Base-by-base conservation (phyloP, 2,888 invertebrate genomes). In the Drosophila meridiana region DNA sequence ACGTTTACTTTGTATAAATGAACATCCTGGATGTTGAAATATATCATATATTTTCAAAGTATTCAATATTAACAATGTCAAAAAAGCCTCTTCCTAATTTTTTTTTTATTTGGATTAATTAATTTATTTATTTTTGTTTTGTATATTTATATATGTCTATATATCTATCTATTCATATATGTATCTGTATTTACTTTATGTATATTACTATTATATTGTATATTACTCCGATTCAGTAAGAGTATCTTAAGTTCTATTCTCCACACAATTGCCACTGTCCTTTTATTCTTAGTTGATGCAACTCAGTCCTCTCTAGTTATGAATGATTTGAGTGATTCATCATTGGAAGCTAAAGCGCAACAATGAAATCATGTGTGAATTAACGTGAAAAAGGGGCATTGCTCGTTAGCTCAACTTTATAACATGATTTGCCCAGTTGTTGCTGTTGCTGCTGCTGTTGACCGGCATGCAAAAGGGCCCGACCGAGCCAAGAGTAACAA, bases 351-450 rank as follows among this genome's bases (percentile, higher is more conserved):
- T 38, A 36, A 52, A 26, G 52, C 53, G 43, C 52, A 68, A 68
- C 60, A 76, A 73, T 66, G 75, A 74, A 80, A 69, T 78, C 69
- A 83, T 65, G 75, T 82, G 81, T 71, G 83, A 80, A 84, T 83
- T 86, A 83, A 72, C 68, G 76, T 71, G 76, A 73, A 79, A 40
- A 69, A 65, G 50, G 50, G 69, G 78, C 61, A 61, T 40, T 56
- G 87, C 82, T 89, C 87, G 90, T 91, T 90, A 90, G 87, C 57
- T 70, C 65, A 69, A 76, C 66, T 71, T 74, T 65, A 53, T 73
- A 52, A 64, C 73, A 40, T 53, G 55, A n/a, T 32, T 45, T 60
- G 58, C 56, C 20, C 43, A 14, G 53, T 50, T 59, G 55, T 36
- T 38, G 55, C 9, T 43, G 58, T 48, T 47, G 42, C 1, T 47